These are phyloP conservation scores for Rhea americana DNA, from an alignment of 2,113 vertebrate species.

Conservation along the genomic window DNA sequence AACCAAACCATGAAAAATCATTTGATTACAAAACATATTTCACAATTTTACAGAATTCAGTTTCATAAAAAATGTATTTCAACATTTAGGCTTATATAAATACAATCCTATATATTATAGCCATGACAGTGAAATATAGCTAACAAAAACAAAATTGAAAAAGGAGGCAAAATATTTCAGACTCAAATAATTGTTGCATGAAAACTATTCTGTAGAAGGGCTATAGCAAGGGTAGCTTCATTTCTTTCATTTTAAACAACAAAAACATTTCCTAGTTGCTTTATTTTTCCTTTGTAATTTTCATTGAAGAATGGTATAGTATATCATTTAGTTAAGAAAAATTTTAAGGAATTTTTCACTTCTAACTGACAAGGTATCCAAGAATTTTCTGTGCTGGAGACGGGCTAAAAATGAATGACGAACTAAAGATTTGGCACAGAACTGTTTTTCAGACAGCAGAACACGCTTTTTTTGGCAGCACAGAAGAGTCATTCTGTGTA, in stretches of 20 bases:
- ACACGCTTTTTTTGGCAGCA: not conserved
- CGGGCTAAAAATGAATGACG: conserved; percentile 44
- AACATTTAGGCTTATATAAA: not conserved
- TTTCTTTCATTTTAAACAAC: not conserved
- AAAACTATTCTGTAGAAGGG: not conserved
- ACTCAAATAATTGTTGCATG: not conserved
- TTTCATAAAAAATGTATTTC: not conserved
- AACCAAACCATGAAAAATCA: not conserved
- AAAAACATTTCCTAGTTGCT: not conserved
- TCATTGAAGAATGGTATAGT: not conserved
- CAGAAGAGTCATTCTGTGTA: not conserved
- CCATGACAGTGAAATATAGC: not conserved
- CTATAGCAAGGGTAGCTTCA: not conserved
- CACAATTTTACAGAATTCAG: not conserved
- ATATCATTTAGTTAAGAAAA: conserved; percentile 29
- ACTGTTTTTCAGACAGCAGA: conserved; percentile 28
- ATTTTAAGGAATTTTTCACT: not conserved
- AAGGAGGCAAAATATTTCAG: not conserved
- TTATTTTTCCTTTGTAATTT: not conserved
- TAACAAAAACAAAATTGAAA: not conserved
- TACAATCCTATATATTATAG: not conserved
- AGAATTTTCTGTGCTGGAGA: conserved; percentile 50
- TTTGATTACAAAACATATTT: not conserved
- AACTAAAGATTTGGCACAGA: conserved; percentile 21
- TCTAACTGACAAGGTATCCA: conserved; percentile 23